Evolutionary conservation across 1,140 invertebrate genomes (phyloP), one percentile per base, ranked within the genome.

Genomic region (Oedothorax gibbosus): DNA sequence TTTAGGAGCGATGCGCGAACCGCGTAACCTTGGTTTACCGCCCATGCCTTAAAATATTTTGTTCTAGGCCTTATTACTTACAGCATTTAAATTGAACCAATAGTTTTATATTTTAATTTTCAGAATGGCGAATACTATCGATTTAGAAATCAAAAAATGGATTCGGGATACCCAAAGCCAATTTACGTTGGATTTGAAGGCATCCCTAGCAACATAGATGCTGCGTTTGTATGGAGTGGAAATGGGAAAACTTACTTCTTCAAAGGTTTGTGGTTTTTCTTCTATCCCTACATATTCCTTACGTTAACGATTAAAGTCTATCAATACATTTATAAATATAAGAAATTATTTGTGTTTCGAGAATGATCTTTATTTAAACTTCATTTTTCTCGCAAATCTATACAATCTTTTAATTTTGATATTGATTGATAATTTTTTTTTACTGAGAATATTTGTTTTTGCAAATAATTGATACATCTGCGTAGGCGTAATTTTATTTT

Each of bases 181-280:
- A 88, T 85, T 60, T 94, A 93, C 83, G 95, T 96, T 89, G 97
- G 93, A 11, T 99, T 99, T 89, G 94, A 94, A 12, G 97, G 97
- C 12, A 96, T 98, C 85, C 97, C 97, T 0, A 93, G 96, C 88
- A 94, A 97, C 89, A 90, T 99, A 54, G 96, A 98, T 88, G 95
- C 96, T 5, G 96, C 95, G 0, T 94, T 97, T 88, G 96, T 98
- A 0, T 98, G 97, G 97, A 95, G 95, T 66, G 97, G 97, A 69
- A 98, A 99, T 89, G 96, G 96, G 86, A 98, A 98, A 89, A 97
- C 98, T 83, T 99, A 88, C 65, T 88, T 88, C 57, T 87, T 88
- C 71, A 88, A 88, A 87, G 87, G 88, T 88, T 2, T 35, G 64
- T 78, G 49, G 49, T 51, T 14, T 14, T 56, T 35, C 12, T 3